Base-by-base conservation (phyloP, 2,888 invertebrate genomes). In the Ichneumoninae sp. region DNA sequence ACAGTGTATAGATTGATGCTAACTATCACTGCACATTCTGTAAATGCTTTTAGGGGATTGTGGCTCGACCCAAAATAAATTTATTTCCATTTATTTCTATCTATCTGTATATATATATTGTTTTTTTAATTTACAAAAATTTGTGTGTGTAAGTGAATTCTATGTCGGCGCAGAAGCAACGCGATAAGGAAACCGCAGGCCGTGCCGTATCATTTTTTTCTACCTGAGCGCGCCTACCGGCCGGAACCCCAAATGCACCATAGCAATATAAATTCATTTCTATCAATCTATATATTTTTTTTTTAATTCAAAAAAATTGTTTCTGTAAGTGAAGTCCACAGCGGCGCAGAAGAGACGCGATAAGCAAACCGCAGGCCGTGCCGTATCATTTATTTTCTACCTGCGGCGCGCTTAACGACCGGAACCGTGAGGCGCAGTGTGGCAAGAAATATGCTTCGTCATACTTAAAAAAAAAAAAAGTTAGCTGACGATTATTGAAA, bases 201-300 rank as follows among this genome's bases (percentile, higher is more conserved):
- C 52, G 33, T 50, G 52, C n/a, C 19, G 33, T 70, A 52, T 52
- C n/a, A 69, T 57, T 57, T 13, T 70, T 70, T 50, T 30, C 10
- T 44, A 33, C 50, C 50, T 52, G 50, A 52, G n/a, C 50, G 52
- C 69, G 4, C 19, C 5, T 13, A 10, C 30, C 69, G 33, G 4
- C n/a, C 10, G 33, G 26, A 30, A n/a, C 30, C 30, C 40, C 40
- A 8, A 40, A 8, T 40, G 8, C 4, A 13, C 44, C 10, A 44
- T 10, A 44, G 40, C 40, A 40, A 40, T 10, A 2, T 44, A 44
- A 44, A 8, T 40, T 40, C 1, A 40, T 40, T 40, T 40, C 40
- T 8, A 40, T 40, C 40, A 3, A 40, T 40, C 8, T 40, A 40
- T 44, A 44, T 57, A 26, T 26, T 26, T 8, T 26, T 26, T 57